Base-by-base conservation (phyloP, 2,888 invertebrate species). In the Clivina fossor region DNA sequence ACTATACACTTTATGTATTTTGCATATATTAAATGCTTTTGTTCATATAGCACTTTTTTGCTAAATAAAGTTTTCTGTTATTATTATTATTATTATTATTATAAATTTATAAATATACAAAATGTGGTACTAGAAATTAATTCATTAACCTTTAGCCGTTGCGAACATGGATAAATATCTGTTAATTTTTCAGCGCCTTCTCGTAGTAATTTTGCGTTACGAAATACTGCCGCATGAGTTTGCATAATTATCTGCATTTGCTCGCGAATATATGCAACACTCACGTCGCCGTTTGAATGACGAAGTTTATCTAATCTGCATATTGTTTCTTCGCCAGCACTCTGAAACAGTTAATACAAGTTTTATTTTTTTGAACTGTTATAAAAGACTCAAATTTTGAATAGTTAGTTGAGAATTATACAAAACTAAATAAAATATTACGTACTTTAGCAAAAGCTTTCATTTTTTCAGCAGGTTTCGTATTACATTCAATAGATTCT, bases 241-340 rank as follows among this genome's bases (percentile, higher is more conserved):
- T 87, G 86, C 86, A 87, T 88, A 1, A 77, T 74, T 70, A 76
- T 80, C 68, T 87, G 86, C 79, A 88, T 79, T 56, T 75, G 70
- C 3, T 81, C 71, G 40, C 86, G 75, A n/a, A 86, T 70, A 3
- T 82, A 80, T 18, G 82, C 80, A 58, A 88, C 85, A 53, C 83
- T 56, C 16, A 47, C 44, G 30, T 57, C 59, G 4, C 68, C 69
- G 32, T 63, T 59, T 19, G 60, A 33, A 20, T 61, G 43, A 8
- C 67, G 51, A 49, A 65, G 40, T 41, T 57, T 59, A 20, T 68
- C 66, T 35, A 69, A 63, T 9, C 61, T 61, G 13, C 64, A 63
- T 33, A 69, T 58, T 4, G 65, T 55, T 18, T 40, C 43, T 8
- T 48, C 50, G 4, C 68, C 68, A 43, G 64, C 43, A 44, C 47